Conservation (phyloP, 1,140 invertebrate species). For the Pogonus chalceus region DNA sequence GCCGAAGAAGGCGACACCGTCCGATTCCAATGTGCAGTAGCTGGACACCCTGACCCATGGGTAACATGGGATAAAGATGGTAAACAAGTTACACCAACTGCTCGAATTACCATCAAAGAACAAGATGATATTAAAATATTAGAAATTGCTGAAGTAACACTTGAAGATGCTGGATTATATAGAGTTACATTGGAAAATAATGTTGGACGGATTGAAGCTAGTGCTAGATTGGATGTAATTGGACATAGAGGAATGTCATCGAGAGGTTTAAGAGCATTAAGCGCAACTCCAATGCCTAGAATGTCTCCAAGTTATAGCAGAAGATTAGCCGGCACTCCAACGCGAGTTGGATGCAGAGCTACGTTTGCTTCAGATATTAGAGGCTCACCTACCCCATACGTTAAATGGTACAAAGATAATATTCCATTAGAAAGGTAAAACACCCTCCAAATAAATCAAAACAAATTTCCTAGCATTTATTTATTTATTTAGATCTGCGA, state of each 20-base stretch:
- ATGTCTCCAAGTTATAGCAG: constrained; percentile 32
- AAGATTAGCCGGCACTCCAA: constrained; percentile 34
- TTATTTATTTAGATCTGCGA: constrained; percentile 19
- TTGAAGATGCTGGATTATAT: constrained; percentile 72
- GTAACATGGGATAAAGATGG: constrained; percentile 74
- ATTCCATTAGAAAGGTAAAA: constrained; percentile 33
- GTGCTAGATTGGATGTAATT: constrained; percentile 70
- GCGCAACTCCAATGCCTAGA: constrained; percentile 33
- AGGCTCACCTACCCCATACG: constrained; percentile 45
- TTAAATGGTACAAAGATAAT: constrained; percentile 53
- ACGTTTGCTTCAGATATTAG: constrained; percentile 45
- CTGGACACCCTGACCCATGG: constrained; percentile 66
- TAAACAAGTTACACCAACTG: constrained; percentile 47
- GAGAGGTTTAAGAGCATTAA: constrained; percentile 34
- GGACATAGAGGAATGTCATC: constrained; percentile 38
- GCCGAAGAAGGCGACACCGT: constrained; percentile 74
- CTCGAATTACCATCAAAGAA: constrained; percentile 59
- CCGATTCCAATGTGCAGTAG: constrained; percentile 67
- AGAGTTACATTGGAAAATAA: constrained; percentile 72
- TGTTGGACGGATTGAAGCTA: constrained; percentile 67
- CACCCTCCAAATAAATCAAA: not conserved
- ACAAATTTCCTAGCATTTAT: not conserved
- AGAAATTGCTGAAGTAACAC: constrained; percentile 64
- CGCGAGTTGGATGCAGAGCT: constrained; percentile 42
- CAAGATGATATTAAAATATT: constrained; percentile 65